Conservation (phyloP, 1,140 invertebrate genomes). For the Sarcophaga peregrina region DNA sequence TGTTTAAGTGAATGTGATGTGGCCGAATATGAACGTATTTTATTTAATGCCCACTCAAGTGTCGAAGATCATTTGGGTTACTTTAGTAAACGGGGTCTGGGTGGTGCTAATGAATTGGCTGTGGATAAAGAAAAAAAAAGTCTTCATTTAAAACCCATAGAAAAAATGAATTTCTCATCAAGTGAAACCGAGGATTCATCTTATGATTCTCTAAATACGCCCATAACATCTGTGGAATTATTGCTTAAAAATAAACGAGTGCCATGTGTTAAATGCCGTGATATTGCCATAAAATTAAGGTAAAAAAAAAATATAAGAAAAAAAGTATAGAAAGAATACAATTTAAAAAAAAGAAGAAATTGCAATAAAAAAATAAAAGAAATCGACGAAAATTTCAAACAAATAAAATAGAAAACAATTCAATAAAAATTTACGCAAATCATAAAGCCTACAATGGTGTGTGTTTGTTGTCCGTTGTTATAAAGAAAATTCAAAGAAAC, state of each 20-base stretch:
- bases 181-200: constrained; percentile 25
- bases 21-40: constrained; percentile 58
- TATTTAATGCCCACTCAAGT: constrained; percentile 54
- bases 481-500: neutral
- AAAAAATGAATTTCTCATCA: constrained; percentile 15
- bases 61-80: constrained; percentile 62
- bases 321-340: constrained; percentile 28
- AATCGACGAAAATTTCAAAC: neutral
- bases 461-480: too few relatives aligned
- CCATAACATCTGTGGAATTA: constrained; percentile 32
- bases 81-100: constrained; percentile 51
- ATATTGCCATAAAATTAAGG: constrained; percentile 62
- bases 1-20: constrained; percentile 55
- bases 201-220: neutral
- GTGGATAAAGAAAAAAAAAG: neutral
- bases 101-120: neutral
- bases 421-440: neutral
- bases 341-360: neutral
- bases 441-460: neutral
- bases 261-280: constrained; percentile 62
- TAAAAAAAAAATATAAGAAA: constrained; percentile 50
- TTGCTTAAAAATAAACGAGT: constrained; percentile 45
- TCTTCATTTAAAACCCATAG: constrained; percentile 6
- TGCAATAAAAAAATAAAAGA: neutral
- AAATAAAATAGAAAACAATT: neutral